Evolutionary conservation across 2,797 vertebrate genomes (phyloP).

Genomic region (Parauchenoglanis ngamensis): DNA sequence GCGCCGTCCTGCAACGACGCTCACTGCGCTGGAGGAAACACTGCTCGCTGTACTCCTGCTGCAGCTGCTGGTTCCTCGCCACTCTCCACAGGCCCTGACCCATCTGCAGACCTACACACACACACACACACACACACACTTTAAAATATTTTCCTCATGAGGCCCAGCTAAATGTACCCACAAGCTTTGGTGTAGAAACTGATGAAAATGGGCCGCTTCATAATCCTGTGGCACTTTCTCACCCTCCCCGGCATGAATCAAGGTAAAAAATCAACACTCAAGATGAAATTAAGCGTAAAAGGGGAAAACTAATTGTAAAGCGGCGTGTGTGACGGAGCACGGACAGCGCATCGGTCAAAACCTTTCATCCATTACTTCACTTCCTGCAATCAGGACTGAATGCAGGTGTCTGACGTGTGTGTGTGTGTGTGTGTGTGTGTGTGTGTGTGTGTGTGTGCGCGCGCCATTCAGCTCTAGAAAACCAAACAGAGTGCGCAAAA

Average conservation of each 20-base stretch:
- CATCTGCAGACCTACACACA: slow-evolving; percentile 82
- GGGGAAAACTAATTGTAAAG: not conserved
- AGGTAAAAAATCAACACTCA: not conserved
- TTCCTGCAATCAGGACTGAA: slow-evolving; percentile 7
- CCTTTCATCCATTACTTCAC: not conserved
- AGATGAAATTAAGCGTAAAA: not conserved
- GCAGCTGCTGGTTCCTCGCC: slow-evolving; percentile 93
- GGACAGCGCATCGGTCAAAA: not conserved
- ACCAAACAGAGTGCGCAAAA: not conserved
- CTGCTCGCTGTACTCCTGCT: slow-evolving; percentile 85
- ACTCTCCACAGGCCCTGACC: slow-evolving; percentile 98
- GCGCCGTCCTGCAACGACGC: slow-evolving; percentile 69
- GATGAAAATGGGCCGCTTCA: not conserved
- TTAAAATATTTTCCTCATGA: not conserved
- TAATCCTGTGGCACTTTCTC: not conserved
- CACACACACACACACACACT: not conserved
- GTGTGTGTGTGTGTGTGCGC: too few species aligned
- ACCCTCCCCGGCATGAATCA: not conserved
- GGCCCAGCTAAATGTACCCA: not conserved
- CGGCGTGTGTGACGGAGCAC: not conserved
- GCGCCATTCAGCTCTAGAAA: not conserved
- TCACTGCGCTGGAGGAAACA: slow-evolving; percentile 72
- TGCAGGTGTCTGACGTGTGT: not conserved
- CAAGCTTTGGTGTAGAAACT: not conserved
- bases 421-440: not conserved